These are phyloP conservation scores for Sparus aurata DNA, from an alignment of 2,797 vertebrate genomes.

Conservation along the genomic window DNA sequence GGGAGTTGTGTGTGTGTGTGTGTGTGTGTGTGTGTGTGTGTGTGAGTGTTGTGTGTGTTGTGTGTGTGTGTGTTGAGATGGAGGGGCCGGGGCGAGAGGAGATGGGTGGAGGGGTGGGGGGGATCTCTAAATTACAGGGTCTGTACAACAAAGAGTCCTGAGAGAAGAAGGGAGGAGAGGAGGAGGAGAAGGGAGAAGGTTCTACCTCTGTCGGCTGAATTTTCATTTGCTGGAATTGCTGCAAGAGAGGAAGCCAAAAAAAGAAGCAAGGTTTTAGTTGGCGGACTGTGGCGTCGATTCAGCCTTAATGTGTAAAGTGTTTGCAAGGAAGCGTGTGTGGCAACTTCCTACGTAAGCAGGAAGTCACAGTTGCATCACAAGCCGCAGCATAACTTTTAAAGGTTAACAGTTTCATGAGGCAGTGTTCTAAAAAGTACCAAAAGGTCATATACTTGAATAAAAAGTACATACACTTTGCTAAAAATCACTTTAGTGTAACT, in stretches of 20 bases:
- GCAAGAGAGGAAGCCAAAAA: conserved; percentile 45
- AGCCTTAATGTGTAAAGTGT: neutral
- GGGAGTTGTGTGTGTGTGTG: conserved; percentile 31
- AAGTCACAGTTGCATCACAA: no score
- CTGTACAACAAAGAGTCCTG: conserved; percentile 86
- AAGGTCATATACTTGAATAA: no score
- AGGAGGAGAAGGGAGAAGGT: conserved; percentile 84
- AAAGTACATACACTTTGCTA: no score
- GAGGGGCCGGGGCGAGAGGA: conserved; percentile 52
- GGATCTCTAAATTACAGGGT: conserved; percentile 79
- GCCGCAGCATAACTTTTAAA: no score
- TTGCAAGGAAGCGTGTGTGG: neutral
- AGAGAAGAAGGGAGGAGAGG: conserved; percentile 83
- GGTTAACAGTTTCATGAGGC: no score
- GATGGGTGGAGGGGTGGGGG: conserved; percentile 44
- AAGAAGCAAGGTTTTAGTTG: conserved; percentile 15
- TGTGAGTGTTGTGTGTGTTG: conserved; percentile 9
- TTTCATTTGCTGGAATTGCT: conserved; percentile 62
- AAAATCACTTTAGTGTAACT: no score
- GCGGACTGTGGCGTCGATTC: conserved; percentile 5
- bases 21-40: conserved; percentile 21
- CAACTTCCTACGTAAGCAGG: no score
- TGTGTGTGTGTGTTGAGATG: conserved; percentile 15
- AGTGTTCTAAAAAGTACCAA: no score
- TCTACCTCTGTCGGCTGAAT: conserved; percentile 84